Percentiles rank a stretch among this genome's conserved stretches.
phyloP scores from a whole-genome alignment of 1,140 invertebrate genomes.

The Drosophila sp. region DNA sequence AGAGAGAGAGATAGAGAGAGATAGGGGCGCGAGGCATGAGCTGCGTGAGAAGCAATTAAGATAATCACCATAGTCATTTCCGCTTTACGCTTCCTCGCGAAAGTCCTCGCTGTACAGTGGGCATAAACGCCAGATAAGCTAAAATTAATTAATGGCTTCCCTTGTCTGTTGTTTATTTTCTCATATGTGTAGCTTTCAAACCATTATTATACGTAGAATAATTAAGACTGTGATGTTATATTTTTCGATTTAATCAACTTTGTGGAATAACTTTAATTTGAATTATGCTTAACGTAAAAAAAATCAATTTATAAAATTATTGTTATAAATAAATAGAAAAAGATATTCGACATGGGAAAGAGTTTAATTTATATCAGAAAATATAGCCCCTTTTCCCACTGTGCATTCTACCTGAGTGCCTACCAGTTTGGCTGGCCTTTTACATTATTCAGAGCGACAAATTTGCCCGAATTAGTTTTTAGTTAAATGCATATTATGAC shows the following conservation, averaged over 20 bases:
- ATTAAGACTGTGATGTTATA: too few species aligned
- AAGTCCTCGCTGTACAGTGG: slow-evolving; percentile 2
- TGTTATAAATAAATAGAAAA: too few species aligned
- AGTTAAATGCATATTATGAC: slow-evolving; percentile 79
- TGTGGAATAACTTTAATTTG: too few species aligned
- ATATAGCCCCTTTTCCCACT: neutral
- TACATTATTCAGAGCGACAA: slow-evolving; percentile 74
- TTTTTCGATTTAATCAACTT: too few species aligned
- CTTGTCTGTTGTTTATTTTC: too few species aligned
- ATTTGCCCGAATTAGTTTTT: slow-evolving; percentile 77
- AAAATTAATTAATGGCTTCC: too few species aligned
- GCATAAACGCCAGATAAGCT: too few species aligned
- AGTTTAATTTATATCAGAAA: neutral
- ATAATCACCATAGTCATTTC: slow-evolving; percentile 78
- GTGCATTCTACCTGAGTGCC: neutral
- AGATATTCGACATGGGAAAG: neutral
- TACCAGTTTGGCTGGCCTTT: slow-evolving; percentile 22
- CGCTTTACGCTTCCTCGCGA: slow-evolving; percentile 63
- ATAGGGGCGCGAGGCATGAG: slow-evolving; percentile 1
- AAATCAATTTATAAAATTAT: too few species aligned
- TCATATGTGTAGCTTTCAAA: too few species aligned
- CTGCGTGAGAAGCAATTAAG: slow-evolving; percentile 77
- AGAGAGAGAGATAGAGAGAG: neutral
- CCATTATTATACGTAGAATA: too few species aligned
- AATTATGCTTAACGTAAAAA: too few species aligned